A percentile compares a stretch with the other conserved stretches of the same genome.
Conservation (phyloP, 2,113 vertebrate species). For the Leptosomus discolor region DNA sequence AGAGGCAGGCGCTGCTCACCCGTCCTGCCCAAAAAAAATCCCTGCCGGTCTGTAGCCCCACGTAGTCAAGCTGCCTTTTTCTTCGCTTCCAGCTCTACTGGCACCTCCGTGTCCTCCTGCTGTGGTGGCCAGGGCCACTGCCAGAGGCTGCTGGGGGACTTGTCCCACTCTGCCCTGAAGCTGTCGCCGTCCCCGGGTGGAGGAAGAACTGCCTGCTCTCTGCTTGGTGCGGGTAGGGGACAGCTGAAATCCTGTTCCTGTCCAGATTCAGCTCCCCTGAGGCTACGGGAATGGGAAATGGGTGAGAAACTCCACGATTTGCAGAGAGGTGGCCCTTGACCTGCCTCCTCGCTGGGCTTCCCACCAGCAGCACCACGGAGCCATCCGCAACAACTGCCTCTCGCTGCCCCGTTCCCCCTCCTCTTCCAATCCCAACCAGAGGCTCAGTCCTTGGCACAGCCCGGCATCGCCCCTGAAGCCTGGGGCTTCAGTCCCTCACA, state of each 20-base stretch:
- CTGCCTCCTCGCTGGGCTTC: neutral
- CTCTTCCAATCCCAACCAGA: neutral
- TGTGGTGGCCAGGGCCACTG: accelerated
- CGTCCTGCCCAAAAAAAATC: conserved; percentile 46
- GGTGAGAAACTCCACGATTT: accelerated
- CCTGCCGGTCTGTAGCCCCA: neutral
- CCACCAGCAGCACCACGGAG: neutral
- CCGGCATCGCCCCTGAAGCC: accelerated
- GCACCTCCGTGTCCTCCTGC: neutral
- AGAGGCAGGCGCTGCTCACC: neutral
- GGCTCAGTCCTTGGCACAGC: neutral
- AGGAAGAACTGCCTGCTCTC: neutral
- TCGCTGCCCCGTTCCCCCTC: neutral
- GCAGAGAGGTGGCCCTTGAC: neutral
- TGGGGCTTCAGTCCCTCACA: neutral
- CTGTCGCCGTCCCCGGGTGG: neutral
- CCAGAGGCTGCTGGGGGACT: neutral
- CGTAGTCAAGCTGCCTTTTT: neutral
- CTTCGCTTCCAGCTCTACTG: neutral
- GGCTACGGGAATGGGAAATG: conserved; percentile 55
- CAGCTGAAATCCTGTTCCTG: conserved; percentile 77
- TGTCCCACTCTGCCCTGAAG: neutral
- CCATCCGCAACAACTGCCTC: neutral
- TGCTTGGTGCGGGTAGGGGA: conserved; percentile 75
- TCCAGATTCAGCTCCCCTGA: conserved; percentile 83